Evolutionary conservation across 2,113 vertebrate species (phyloP).

Genomic region (Diadophis punctatus): DNA sequence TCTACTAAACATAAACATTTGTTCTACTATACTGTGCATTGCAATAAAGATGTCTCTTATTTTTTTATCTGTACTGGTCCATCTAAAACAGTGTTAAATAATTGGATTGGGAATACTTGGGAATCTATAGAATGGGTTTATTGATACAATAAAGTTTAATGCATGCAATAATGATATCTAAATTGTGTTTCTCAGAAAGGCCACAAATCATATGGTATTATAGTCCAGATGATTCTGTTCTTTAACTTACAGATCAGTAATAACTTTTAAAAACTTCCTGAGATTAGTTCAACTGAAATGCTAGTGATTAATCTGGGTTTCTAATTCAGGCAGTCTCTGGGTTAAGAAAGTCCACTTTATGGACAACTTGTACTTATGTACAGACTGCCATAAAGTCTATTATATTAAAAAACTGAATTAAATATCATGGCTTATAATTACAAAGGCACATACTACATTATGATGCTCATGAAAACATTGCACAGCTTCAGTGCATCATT

Average conservation of each 20-base stretch:
- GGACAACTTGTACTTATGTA: not conserved
- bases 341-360: not conserved
- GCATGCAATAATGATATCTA: not conserved
- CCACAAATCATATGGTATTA: too few species aligned
- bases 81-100: not conserved
- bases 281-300: not conserved
- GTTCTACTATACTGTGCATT: conserved; percentile 15
- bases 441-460: not conserved
- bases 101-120: not conserved
- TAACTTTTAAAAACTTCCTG: too few species aligned
- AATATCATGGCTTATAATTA: not conserved
- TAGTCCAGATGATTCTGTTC: not conserved
- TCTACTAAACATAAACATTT: conserved; percentile 10
- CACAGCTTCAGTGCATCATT: not conserved
- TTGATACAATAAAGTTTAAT: not conserved
- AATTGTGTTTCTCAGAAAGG: not conserved
- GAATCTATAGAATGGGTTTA: not conserved
- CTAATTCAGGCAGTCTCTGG: not conserved
- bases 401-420: not conserved
- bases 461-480: not conserved
- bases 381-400: not conserved
- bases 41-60: not conserved
- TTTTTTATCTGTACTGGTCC: not conserved
- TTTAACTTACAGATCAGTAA: not conserved
- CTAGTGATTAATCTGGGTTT: not conserved